phyloP scores from a whole-genome alignment of 2,888 invertebrate genomes.

The Noctuana brunneofusca region DNA sequence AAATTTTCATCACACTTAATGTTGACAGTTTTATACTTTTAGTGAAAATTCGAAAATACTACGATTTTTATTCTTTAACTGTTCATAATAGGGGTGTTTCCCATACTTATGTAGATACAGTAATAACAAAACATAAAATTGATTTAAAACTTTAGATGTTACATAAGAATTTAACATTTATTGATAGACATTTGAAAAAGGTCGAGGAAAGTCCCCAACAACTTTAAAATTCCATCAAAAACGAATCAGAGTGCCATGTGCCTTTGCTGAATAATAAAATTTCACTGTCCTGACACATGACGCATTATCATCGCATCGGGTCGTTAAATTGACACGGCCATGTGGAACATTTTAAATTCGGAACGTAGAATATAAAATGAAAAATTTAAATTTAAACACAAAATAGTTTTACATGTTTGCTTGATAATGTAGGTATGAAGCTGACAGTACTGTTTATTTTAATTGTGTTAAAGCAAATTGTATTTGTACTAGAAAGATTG shows the following conservation, averaged over 20 bases:
- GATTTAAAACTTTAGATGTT: too few species aligned
- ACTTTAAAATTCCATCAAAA: slow-evolving; percentile 8
- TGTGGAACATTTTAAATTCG: neutral
- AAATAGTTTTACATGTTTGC: neutral
- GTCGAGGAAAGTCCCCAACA: neutral
- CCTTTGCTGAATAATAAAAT: slow-evolving; percentile 15
- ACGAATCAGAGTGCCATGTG: neutral
- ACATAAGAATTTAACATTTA: too few species aligned
- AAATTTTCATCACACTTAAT: too few species aligned
- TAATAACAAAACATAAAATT: too few species aligned
- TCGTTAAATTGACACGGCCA: slow-evolving; percentile 16
- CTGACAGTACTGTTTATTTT: too few species aligned
- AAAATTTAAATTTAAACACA: neutral
- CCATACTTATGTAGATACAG: too few species aligned
- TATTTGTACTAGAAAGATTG: neutral
- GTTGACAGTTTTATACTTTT: too few species aligned
- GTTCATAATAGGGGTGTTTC: too few species aligned
- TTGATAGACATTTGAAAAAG: neutral
- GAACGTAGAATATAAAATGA: neutral
- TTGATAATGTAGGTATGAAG: too few species aligned
- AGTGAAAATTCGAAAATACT: too few species aligned
- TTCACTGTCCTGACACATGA: slow-evolving; percentile 20
- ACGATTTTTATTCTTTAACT: too few species aligned
- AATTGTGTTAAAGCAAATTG: too few species aligned
- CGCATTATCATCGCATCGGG: slow-evolving; percentile 10